Conservation (phyloP, 2,797 vertebrate species). For the Podargus strigoides region DNA sequence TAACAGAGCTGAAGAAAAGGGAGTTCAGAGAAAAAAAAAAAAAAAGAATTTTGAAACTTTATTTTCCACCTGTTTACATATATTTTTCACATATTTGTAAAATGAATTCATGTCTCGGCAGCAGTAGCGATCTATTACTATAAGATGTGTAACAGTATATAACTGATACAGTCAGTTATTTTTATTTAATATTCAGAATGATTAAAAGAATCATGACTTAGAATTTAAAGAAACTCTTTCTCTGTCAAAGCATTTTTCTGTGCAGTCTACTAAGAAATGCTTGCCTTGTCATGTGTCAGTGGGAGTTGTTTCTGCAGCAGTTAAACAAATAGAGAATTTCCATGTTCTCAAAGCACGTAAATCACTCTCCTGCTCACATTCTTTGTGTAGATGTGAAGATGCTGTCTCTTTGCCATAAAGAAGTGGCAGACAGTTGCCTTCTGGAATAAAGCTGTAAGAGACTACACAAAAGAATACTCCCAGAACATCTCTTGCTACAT, state of each 20-base stretch:
- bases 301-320: background rate
- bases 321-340: background rate
- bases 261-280: background rate
- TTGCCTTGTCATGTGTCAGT: background rate
- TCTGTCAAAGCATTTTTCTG: background rate
- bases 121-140: background rate
- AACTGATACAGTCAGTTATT: background rate
- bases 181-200: background rate
- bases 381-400: background rate
- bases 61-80: background rate
- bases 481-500: too few species aligned
- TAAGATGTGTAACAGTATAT: background rate
- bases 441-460: background rate
- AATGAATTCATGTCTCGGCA: background rate
- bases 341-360: background rate
- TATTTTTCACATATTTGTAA: background rate
- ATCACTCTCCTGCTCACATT: accelerated
- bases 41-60: background rate
- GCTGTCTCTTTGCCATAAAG: background rate
- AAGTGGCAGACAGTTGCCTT: background rate
- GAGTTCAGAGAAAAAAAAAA: background rate
- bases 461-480: background rate
- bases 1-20: background rate
- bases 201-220: background rate
- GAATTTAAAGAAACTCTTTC: background rate